Evolutionary conservation across 1,140 invertebrate species (phyloP).

Genomic region (Batillaria attramentaria): DNA sequence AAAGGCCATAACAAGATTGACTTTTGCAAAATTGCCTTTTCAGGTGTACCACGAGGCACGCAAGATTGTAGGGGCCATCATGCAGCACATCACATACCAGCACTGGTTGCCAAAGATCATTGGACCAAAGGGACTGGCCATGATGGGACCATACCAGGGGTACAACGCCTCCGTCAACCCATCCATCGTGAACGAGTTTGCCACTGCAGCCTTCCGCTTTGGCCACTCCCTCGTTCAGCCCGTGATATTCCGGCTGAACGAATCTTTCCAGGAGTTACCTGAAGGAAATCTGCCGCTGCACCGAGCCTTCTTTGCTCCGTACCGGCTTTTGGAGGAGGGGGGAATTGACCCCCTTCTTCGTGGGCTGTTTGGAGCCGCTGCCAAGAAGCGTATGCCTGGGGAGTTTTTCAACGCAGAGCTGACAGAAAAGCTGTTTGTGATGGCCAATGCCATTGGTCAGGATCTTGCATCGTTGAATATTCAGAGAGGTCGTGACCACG

Average conservation of each 20-base stretch:
- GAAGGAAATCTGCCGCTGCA: conserved; percentile 88
- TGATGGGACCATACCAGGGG: conserved; percentile 84
- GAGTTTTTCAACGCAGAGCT: conserved; percentile 95
- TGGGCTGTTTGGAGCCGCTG: conserved; percentile 90
- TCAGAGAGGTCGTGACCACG: conserved; percentile 95
- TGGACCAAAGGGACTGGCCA: conserved; percentile 80
- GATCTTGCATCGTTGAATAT: conserved; percentile 98
- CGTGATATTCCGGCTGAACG: conserved; percentile 87
- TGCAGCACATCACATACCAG: conserved; percentile 96
- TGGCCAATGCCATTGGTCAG: conserved; percentile 90
- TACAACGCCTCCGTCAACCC: conserved; percentile 89
- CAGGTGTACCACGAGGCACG: conserved; percentile 82
- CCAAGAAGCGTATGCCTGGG: conserved; percentile 82
- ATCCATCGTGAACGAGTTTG: conserved; percentile 94
- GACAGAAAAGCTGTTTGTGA: conserved; percentile 93
- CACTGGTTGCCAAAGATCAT: conserved; percentile 93
- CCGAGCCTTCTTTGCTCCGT: conserved; percentile 97
- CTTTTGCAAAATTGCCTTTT: too few species aligned
- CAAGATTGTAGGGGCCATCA: conserved; percentile 94
- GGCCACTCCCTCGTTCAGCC: conserved; percentile 98
- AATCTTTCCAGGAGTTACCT: conserved; percentile 86
- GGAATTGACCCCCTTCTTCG: conserved; percentile 95
- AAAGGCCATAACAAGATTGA: too few species aligned
- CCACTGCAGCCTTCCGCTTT: conserved; percentile 95
- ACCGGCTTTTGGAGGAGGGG: conserved; percentile 94